Percentiles rank a stretch among this genome's conserved stretches.
phyloP scores from a whole-genome alignment of 2,888 invertebrate species.

The Gibbula magus region DNA sequence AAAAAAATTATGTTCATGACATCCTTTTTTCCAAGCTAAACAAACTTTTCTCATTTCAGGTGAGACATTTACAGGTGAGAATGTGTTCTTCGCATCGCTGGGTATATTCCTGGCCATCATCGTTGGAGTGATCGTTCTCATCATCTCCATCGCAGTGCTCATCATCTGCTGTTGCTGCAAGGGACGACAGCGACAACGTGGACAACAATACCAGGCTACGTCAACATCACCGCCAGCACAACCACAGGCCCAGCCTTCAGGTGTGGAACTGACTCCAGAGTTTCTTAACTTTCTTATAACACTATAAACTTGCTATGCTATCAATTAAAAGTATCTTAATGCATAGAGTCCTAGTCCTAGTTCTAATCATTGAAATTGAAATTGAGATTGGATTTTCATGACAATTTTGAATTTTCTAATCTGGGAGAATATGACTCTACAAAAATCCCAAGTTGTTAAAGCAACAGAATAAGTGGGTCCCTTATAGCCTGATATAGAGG shows the following conservation, averaged over 20 bases:
- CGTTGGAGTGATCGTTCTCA: slow-evolving; percentile 55
- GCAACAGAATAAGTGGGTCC: no score
- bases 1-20: no score
- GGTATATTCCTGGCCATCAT: slow-evolving; percentile 59
- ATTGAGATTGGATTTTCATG: no score
- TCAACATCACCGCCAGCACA: slow-evolving; percentile 19
- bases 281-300: no score
- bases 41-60: slow-evolving; percentile 36
- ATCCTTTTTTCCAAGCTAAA: no score
- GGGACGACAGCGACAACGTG: slow-evolving; percentile 9
- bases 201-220: slow-evolving; percentile 22
- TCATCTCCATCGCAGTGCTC: slow-evolving; percentile 50
- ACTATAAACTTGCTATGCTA: no score
- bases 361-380: no score
- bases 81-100: slow-evolving; percentile 57
- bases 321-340: not conserved
- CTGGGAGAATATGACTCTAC: no score
- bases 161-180: slow-evolving; percentile 62
- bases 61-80: slow-evolving; percentile 47
- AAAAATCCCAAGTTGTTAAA: no score
- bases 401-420: no score
- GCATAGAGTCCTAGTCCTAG: no score
- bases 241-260: slow-evolving; percentile 18
- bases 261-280: not conserved
- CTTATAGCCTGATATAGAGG: no score